A percentile compares a stretch with the other conserved stretches of the same genome.
These are phyloP conservation scores for Charaxes varanes DNA, from an alignment of 1,140 invertebrate species.

Conservation along the genomic window DNA sequence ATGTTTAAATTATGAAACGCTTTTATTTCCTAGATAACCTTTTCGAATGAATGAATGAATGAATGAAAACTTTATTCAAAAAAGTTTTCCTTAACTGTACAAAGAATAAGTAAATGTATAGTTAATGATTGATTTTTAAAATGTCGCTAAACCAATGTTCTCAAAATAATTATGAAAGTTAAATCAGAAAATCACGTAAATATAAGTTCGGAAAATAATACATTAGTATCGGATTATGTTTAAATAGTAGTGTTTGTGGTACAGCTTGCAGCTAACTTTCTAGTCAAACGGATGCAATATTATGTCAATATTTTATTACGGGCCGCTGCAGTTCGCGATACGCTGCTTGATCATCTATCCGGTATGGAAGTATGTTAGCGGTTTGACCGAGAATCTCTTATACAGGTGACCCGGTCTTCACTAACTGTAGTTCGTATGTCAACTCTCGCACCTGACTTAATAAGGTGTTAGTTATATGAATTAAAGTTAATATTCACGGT, in stretches of 20 bases:
- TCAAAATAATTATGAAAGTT: too few species aligned
- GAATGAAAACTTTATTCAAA: too few species aligned
- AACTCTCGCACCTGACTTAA: slow-evolving; percentile 51
- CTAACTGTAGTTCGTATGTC: slow-evolving; percentile 63
- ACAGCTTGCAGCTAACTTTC: too few species aligned
- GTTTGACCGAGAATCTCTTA: slow-evolving; percentile 42
- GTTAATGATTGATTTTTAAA: too few species aligned
- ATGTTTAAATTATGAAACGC: slow-evolving; percentile 8
- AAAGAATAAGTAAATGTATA: too few species aligned
- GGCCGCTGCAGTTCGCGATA: slow-evolving; percentile 16
- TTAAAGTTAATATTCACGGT: slow-evolving; percentile 44
- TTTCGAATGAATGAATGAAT: too few species aligned
- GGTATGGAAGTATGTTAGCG: slow-evolving; percentile 53
- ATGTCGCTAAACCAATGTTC: not conserved
- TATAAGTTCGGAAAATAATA: too few species aligned
- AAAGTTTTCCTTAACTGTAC: too few species aligned
- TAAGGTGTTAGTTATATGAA: slow-evolving; percentile 60
- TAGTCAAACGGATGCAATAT: slow-evolving; percentile 16
- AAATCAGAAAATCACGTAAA: too few species aligned
- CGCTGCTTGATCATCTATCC: slow-evolving; percentile 32
- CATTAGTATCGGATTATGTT: too few species aligned
- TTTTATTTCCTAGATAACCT: slow-evolving; percentile 9
- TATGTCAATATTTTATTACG: slow-evolving; percentile 16
- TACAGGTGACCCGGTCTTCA: slow-evolving; percentile 63
- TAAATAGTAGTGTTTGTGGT: too few species aligned